phyloP scores from a whole-genome alignment of 2,888 invertebrate genomes.

The Carterocephalus palaemon region DNA sequence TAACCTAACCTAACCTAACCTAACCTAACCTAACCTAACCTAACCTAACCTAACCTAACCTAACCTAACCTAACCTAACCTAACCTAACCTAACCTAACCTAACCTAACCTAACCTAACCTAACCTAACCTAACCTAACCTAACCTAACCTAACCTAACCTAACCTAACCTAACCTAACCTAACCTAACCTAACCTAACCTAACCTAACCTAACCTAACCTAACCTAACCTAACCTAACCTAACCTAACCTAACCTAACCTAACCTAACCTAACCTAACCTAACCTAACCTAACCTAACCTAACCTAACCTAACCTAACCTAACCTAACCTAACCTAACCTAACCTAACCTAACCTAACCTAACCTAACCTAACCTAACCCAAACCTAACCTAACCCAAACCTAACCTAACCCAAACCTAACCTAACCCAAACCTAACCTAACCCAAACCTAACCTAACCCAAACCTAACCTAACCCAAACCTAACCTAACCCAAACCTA shows the following conservation, averaged over 20 bases:
- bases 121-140: constrained; percentile 2
- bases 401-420: too few species aligned
- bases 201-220: constrained; percentile 32
- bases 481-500: too few species aligned
- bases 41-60: constrained; percentile 25
- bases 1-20: constrained; percentile 26
- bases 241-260: constrained; percentile 35
- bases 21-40: constrained; percentile 23
- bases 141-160: constrained; percentile 1
- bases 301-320: constrained; percentile 32
- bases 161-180: constrained; percentile 22
- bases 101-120: constrained; percentile 26
- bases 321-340: constrained; percentile 30
- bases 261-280: constrained; percentile 33
- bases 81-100: constrained; percentile 26
- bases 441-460: too few species aligned
- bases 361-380: constrained; percentile 25
- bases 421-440: too few species aligned
- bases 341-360: constrained; percentile 30
- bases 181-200: constrained; percentile 29
- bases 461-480: too few species aligned
- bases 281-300: constrained; percentile 31
- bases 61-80: constrained; percentile 25
- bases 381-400: constrained; percentile 1
- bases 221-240: constrained; percentile 34